A percentile compares a stretch with the other conserved stretches of the same genome.
phyloP scores from a whole-genome alignment of 2,888 invertebrate genomes.

The Smittia sp. region DNA sequence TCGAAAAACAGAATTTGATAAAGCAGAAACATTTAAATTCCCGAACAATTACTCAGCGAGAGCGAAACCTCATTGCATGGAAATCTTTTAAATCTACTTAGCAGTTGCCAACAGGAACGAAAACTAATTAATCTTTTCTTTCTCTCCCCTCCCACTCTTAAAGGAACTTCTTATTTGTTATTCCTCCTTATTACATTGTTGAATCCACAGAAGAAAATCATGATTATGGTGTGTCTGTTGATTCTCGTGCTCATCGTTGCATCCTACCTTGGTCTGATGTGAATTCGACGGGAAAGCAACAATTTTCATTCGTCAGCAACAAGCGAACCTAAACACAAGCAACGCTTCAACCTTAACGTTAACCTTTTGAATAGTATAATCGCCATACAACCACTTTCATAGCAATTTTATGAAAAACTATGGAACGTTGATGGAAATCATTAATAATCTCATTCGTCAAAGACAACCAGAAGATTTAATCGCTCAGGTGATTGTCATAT shows the following conservation, averaged over 20 bases:
- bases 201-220: conserved; percentile 80
- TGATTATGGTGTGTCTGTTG: conserved; percentile 87
- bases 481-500: too few relatives aligned
- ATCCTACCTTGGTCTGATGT: conserved; percentile 57
- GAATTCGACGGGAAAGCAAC: background rate
- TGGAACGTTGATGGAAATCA: too few relatives aligned
- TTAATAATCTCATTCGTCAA: too few relatives aligned
- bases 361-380: background rate
- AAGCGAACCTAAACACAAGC: background rate
- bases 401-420: background rate
- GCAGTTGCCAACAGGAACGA: background rate
- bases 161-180: background rate
- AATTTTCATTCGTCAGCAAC: background rate
- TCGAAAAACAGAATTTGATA: too few relatives aligned
- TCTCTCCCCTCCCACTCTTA: background rate
- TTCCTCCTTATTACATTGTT: background rate
- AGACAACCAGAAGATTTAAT: too few relatives aligned
- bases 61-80: too few relatives aligned
- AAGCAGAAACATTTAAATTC: too few relatives aligned
- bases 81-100: background rate
- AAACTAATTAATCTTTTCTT: background rate
- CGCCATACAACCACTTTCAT: background rate
- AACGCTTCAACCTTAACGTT: background rate
- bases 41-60: too few relatives aligned
- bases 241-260: conserved; percentile 77